Evolutionary conservation across 2,888 invertebrate species (phyloP).

Genomic region (Calameuta idolon): DNA sequence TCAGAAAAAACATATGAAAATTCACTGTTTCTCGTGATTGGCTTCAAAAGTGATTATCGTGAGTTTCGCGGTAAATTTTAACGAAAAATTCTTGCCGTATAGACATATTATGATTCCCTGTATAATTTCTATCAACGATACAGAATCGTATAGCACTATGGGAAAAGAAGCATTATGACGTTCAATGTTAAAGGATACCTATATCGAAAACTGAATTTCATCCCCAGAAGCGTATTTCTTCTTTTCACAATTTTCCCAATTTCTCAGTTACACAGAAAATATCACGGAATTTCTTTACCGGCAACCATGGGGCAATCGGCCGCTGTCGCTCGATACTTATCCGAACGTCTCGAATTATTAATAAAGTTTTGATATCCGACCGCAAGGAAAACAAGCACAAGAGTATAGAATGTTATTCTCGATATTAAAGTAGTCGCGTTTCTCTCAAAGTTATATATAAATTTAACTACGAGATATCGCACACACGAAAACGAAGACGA

Average conservation of each 20-base stretch:
- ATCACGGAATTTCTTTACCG: background rate
- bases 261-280: background rate
- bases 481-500: background rate
- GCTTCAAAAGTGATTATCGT: no score
- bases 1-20: no score
- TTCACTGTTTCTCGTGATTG: no score
- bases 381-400: background rate
- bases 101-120: background rate
- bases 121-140: background rate
- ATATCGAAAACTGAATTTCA: no score
- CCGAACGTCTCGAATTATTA: background rate
- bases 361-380: background rate
- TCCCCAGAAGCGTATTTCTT: background rate
- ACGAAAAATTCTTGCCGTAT: no score
- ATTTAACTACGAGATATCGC: background rate
- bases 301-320: background rate
- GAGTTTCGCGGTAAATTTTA: no score
- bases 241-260: background rate
- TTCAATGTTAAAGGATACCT: no score
- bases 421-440: background rate
- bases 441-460: background rate
- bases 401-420: background rate
- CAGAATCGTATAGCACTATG: background rate
- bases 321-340: background rate
- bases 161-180: background rate